These are phyloP conservation scores for Alethe diademata DNA, from an alignment of 2,113 vertebrate species.

Conservation along the genomic window DNA sequence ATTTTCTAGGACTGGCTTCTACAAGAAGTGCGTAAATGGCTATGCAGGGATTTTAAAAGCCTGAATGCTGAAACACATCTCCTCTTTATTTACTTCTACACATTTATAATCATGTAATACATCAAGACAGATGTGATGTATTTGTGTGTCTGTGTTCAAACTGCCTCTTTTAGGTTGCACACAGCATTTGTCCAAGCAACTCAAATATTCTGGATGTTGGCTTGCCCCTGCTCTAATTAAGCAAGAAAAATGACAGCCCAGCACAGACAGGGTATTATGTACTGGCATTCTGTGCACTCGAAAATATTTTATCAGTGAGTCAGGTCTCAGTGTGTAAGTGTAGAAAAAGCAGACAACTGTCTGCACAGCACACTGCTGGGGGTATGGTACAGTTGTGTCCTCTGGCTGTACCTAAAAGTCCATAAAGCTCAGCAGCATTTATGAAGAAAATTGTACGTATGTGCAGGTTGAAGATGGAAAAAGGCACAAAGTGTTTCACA, in stretches of 20 bases:
- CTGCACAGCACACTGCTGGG: neutral
- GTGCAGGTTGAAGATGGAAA: neutral
- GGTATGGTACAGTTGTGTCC: neutral
- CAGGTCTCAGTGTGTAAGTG: neutral
- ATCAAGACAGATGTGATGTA: neutral
- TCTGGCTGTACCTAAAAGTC: neutral
- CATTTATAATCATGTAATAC: neutral
- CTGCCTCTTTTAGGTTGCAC: neutral
- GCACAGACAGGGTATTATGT: neutral
- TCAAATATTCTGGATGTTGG: neutral
- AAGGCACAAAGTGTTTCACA: neutral
- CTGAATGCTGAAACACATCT: neutral
- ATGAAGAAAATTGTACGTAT: neutral
- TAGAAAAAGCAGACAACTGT: neutral
- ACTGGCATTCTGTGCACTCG: neutral
- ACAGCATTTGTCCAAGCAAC: neutral
- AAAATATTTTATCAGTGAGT: neutral
- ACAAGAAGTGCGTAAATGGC: neutral
- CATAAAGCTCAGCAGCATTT: neutral
- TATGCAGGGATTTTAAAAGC: neutral
- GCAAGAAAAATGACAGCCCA: neutral
- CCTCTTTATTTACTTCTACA: neutral
- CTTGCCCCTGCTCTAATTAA: neutral
- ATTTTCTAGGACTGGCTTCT: neutral
- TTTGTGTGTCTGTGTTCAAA: neutral